A percentile compares a stretch with the other conserved stretches of the same genome.
Evolutionary conservation across 2,113 vertebrate species (phyloP).

Genomic region (Deroptyus accipitrinus): DNA sequence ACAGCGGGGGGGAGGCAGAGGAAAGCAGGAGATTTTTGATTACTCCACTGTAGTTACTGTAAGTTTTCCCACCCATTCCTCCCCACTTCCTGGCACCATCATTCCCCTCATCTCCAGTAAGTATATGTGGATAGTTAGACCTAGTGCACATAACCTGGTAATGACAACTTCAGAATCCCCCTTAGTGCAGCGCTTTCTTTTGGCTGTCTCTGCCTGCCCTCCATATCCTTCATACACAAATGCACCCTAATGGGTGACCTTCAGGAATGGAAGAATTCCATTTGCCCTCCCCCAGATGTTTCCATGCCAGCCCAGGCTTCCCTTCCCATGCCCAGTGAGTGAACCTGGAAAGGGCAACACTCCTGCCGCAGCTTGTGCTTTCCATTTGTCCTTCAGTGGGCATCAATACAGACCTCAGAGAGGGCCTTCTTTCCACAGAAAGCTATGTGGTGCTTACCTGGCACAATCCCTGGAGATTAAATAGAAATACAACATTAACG

Average conservation of each 20-base stretch:
- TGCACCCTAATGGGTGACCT: not conserved
- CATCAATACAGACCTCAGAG: not conserved
- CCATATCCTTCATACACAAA: not conserved
- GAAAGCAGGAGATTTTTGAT: slow-evolving; percentile 19
- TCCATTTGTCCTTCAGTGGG: not conserved
- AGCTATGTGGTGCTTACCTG: not conserved
- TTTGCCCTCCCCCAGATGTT: not conserved
- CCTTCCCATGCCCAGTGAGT: fast-evolving
- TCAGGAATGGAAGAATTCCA: not conserved
- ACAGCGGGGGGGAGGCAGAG: not conserved
- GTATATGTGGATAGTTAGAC: not conserved
- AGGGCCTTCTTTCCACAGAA: not conserved
- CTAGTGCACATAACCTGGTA: not conserved
- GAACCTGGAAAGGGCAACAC: not conserved
- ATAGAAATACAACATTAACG: slow-evolving; percentile 1
- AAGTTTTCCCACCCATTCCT: not conserved
- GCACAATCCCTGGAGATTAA: not conserved
- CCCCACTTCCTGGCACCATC: not conserved
- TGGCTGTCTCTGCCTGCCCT: not conserved
- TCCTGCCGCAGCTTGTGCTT: not conserved
- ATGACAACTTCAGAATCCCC: not conserved
- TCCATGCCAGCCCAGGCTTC: not conserved
- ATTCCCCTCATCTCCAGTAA: not conserved
- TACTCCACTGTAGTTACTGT: slow-evolving; percentile 38
- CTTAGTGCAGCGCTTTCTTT: not conserved